phyloP scores from a whole-genome alignment of 2,797 vertebrate species.

The Pantherophis vulpinus region DNA sequence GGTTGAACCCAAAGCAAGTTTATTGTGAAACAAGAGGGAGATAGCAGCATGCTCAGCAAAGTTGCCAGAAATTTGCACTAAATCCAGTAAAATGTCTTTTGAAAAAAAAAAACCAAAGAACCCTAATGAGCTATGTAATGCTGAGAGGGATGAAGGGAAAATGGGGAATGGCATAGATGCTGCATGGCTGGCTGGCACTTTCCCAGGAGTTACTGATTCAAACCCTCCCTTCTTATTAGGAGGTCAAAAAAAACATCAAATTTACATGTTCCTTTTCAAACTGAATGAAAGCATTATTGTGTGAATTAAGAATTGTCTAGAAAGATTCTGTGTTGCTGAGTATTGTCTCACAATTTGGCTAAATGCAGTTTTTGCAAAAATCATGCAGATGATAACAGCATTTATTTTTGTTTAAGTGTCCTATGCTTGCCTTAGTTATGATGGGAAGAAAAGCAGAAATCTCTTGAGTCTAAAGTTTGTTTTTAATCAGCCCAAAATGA shows the following conservation, averaged over 20 bases:
- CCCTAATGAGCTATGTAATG: neutral
- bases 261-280: conserved; percentile 41
- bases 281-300: conserved; percentile 47
- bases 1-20: neutral
- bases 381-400: conserved; percentile 47
- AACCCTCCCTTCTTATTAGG: neutral
- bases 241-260: neutral
- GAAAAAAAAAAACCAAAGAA: neutral
- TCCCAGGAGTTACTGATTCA: neutral
- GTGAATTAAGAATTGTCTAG: conserved; percentile 30
- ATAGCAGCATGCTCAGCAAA: neutral
- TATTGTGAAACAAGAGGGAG: neutral
- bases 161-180: neutral
- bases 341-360: conserved; percentile 45
- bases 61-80: neutral
- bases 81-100: neutral
- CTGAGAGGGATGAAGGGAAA: neutral
- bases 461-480: conserved; percentile 21
- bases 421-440: conserved; percentile 55
- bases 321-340: conserved; percentile 46
- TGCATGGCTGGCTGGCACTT: neutral
- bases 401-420: conserved; percentile 62
- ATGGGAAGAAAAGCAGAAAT: conserved; percentile 39
- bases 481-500: conserved; percentile 48
- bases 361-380: conserved; percentile 52